Evolutionary conservation across 2,888 invertebrate species (phyloP), one percentile per base, ranked within the genome.

Genomic region (Morinoia aosen): DNA sequence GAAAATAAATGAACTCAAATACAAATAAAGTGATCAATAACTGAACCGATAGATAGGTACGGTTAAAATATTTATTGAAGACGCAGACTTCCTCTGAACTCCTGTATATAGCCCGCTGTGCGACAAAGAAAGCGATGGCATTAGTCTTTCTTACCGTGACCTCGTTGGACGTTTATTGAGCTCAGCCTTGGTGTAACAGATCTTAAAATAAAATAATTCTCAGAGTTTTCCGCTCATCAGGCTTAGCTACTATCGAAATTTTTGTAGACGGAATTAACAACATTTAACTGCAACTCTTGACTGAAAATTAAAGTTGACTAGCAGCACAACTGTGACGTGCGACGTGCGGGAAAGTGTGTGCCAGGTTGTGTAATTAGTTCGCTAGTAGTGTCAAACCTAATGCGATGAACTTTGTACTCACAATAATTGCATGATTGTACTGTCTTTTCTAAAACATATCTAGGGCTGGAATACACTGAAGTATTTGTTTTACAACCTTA

Each of bases 141-240:
- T 76, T 76, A 76, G 76, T 76, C 76, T 76, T 76, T 33, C 76
- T 76, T 76, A 76, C 76, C 76, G 76, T 76, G 76, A 76, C 76
- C 76, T 25, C 25, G 76, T 76, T 76, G 76, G 76, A 76, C 76
- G 76, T 76, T 76, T 76, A 76, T 76, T 76, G 33, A 76, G 76
- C 76, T 76, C 76, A 76, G 76, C 76, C 33, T 0, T 25, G 19
- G 76, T 76, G 76, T 19, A 76, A 76, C 10, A 76, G 25, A 76
- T 25, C 76, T 76, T 76, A 33, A 33, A 76, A 76, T 33, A 76
- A 61, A 61, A 76, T 76, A 76, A 33, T 76, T 76, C 25, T 33
- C 16, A 76, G 19, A 16, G 2, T 19, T 33, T 33, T 76, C 25
- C 25, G 76, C 76, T 33, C 33, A 25, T 76, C 25, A 76, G 33